Percentiles rank a stretch among this genome's conserved stretches.
Evolutionary conservation across 2,888 invertebrate genomes (phyloP).

Genomic region (Itoplectis maculator): DNA sequence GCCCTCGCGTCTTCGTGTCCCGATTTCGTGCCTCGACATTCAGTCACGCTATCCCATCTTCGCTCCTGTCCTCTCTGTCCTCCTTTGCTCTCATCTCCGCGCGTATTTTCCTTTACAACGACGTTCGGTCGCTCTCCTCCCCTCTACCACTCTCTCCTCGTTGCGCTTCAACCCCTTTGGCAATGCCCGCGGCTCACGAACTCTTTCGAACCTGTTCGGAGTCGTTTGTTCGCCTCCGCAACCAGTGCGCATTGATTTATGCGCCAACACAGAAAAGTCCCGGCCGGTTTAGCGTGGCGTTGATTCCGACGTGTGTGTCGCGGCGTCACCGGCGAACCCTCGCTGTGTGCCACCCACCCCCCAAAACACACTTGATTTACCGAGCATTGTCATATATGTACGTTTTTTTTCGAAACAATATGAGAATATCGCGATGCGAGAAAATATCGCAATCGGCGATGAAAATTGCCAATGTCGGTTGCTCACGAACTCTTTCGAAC

Average conservation of each 20-base stretch:
- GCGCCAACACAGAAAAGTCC: slow-evolving; percentile 49
- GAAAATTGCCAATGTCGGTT: too few species aligned
- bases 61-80: slow-evolving; percentile 32
- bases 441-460: too few species aligned
- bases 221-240: slow-evolving; percentile 14
- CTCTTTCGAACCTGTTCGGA: slow-evolving; percentile 48
- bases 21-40: slow-evolving; percentile 77
- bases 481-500: too few species aligned
- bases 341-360: neutral
- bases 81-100: slow-evolving; percentile 20
- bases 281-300: slow-evolving; percentile 15
- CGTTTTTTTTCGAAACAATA: too few species aligned
- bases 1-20: slow-evolving; percentile 74
- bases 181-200: slow-evolving; percentile 60
- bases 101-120: neutral
- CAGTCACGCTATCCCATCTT: slow-evolving; percentile 75
- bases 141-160: too few species aligned
- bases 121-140: too few species aligned
- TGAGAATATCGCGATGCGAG: too few species aligned
- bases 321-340: neutral
- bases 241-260: slow-evolving; percentile 55
- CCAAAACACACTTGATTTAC: neutral
- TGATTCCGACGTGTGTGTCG: neutral
- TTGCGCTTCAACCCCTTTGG: slow-evolving; percentile 23
- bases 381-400: too few species aligned